phyloP scores from a whole-genome alignment of 2,113 vertebrate genomes.

The Phrynosoma blainvillii region DNA sequence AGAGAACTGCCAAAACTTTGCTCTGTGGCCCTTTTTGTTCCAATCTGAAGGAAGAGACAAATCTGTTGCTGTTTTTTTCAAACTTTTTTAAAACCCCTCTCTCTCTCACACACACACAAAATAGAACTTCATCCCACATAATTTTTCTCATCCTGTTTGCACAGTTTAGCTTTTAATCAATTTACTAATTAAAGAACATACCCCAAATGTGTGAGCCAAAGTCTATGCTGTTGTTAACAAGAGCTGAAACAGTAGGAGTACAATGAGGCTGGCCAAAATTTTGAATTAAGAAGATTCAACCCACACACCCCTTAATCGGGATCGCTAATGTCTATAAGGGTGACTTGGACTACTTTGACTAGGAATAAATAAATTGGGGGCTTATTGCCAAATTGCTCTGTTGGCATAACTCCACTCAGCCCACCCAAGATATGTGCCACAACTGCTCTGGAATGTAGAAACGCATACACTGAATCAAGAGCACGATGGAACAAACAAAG shows the following conservation, averaged over 20 bases:
- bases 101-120: not conserved
- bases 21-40: constrained; percentile 44
- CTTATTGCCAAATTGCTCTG: not conserved
- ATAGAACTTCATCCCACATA: constrained; percentile 41
- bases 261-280: constrained; percentile 18
- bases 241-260: constrained; percentile 23
- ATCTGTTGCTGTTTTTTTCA: constrained; percentile 28
- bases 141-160: constrained; percentile 44
- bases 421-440: not conserved
- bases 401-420: not conserved
- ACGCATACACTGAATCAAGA: not conserved
- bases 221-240: constrained; percentile 29
- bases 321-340: no score
- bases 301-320: not conserved
- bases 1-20: constrained; percentile 42
- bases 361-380: not conserved
- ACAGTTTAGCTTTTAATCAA: constrained; percentile 50
- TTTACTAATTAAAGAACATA: constrained; percentile 45
- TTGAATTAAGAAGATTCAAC: not conserved
- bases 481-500: not conserved
- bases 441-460: not conserved
- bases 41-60: constrained; percentile 53
- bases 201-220: constrained; percentile 40
- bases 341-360: not conserved
- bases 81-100: not conserved